Base-by-base conservation (phyloP, 1,140 invertebrate genomes). In the Latrodectus geometricus region DNA sequence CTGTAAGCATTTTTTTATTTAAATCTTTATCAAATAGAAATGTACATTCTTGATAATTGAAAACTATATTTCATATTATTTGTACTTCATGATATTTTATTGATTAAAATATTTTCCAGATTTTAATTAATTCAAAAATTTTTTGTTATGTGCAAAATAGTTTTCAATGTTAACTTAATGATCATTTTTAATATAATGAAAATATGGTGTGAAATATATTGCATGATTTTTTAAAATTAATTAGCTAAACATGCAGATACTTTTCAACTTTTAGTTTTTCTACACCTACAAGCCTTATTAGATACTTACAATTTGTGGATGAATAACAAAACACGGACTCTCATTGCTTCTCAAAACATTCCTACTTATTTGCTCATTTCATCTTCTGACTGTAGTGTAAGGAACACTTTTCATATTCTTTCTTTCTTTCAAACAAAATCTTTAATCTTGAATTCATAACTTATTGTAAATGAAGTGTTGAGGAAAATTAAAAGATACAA, bases 311-410 rank as follows among this genome's bases (percentile, higher is more conserved):
- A 65, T 74, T 83, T 65, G 15, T 83, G 80, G 80, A n/a, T 49
- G 2, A 83, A 61, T 50, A 74, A 35, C 21, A 74, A 74, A 83
- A 65, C 52, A 14, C 50, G 80, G 21, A 21, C 80, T 50, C 20
- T 50, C 8, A 21, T 74, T 8, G 21, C 80, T 20, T 74, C 69
- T 74, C 35, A 56, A n/a, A 83, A 83, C 14, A 21, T 83, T 7
- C n/a, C 70, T 50, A 50, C 80, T 15, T 74, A 65, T 50, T 83
- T 83, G 56, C 70, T 74, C 9, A 66, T 83, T 49, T 74, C 21
- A 20, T 74, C 68, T 8, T 83, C 72, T n/a, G 80, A 83, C 49
- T 83, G 80, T 20, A 74, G 48, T n/a, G 80, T 83, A 83, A 82
- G 68, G 54, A 61, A 14, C 54, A 14, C 17, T 61, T 17, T 14